phyloP scores from a whole-genome alignment of 2,888 invertebrate species.

The Timema cristinae region DNA sequence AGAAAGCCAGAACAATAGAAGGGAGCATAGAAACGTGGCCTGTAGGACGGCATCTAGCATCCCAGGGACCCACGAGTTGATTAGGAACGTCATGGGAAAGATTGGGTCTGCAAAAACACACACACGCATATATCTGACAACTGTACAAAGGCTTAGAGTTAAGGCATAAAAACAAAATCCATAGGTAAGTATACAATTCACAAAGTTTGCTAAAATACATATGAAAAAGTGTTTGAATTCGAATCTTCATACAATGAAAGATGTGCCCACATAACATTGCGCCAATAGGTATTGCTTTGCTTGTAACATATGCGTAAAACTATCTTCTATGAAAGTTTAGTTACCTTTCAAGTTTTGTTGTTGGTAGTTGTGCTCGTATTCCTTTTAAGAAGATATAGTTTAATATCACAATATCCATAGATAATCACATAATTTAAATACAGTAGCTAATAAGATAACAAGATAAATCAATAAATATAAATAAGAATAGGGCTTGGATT shows the following conservation, averaged over 20 bases:
- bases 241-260: background rate
- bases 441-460: too few relatives aligned
- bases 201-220: background rate
- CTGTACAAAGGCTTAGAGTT: constrained; percentile 12
- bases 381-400: too few relatives aligned
- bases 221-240: background rate
- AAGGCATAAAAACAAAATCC: background rate
- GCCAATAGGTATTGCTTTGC: background rate
- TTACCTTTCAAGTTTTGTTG: too few relatives aligned
- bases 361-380: too few relatives aligned
- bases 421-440: too few relatives aligned
- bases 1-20: constrained; percentile 92
- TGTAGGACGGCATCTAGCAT: constrained; percentile 88
- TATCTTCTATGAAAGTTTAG: too few relatives aligned
- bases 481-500: too few relatives aligned
- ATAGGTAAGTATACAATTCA: too few relatives aligned
- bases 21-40: constrained; percentile 79
- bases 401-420: too few relatives aligned
- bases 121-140: background rate
- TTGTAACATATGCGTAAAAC: too few relatives aligned
- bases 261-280: background rate
- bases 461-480: too few relatives aligned
- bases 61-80: constrained; percentile 88
- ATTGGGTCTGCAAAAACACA: constrained; percentile 72
- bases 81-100: constrained; percentile 84